Base-by-base conservation (phyloP, 1,140 invertebrate genomes). In the Drosophila auraria region DNA sequence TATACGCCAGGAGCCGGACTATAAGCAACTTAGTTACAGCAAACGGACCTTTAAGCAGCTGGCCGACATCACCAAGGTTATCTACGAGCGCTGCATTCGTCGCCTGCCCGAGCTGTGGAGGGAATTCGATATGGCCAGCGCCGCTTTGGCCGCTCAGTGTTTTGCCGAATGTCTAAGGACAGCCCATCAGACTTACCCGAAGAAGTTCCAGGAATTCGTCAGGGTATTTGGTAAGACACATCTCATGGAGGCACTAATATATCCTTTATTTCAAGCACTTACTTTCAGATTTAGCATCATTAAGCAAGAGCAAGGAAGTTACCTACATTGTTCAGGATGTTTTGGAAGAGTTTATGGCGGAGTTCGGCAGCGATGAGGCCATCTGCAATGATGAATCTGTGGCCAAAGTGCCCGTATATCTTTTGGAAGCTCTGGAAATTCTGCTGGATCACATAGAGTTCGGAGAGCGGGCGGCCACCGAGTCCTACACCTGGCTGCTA, bases 111-210 rank as follows among this genome's bases (percentile, higher is more conserved):
- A 73, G 11, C n/a, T 93, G 3, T 92, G 89, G 89, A 36, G 58
- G 5, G 50, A 93, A 51, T 94, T 94, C 62, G 94, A 95, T 76
- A 73, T 93, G 63, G 79, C 91, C 30, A 92, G 93, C 7, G 92
- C 94, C 1, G 73, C 93, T 44, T 63, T 94, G 11, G 93, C 94
- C 15, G 68, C 94, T 15, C 94, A 95, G 79, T 95, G 94, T 73
- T 95, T 95, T 56, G 93, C 94, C 60, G 93, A 94, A 73, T 94
- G 95, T 50, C 91, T 94, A 25, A 89, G 83, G 40, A 86, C 94
- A n/a, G 93, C 95, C 3, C 94, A 93, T 65, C 91, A 89, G 5
- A 78, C 87, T 7, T 93, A 93, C 65, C 70, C 84, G 1, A 92
- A 91, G 8, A 93, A 94, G 58, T 92, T 95, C 3, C 68, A 87